Percentiles rank a stretch among this genome's conserved stretches.
Evolutionary conservation across 2,113 vertebrate genomes (phyloP).

Genomic region (Xerus inauris): DNA sequence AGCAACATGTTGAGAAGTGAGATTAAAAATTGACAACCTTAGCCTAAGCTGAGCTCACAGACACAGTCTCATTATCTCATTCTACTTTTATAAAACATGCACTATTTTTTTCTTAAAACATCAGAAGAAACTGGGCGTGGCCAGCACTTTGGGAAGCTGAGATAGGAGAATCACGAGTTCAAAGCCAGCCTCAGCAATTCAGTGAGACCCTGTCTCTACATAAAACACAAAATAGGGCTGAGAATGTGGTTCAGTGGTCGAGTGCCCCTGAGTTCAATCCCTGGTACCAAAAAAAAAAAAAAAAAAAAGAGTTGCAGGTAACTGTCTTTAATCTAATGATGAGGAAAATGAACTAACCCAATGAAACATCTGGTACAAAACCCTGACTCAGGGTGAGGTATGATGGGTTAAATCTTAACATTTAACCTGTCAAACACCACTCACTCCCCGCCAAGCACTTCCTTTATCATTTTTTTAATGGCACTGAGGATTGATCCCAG

Average conservation of each 20-base stretch:
- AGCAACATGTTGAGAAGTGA: neutral
- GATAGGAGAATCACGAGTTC: no score
- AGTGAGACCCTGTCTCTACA: no score
- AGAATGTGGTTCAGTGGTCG: no score
- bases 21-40: neutral
- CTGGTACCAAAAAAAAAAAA: no score
- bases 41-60: neutral
- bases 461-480: neutral
- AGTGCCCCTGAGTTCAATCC: neutral
- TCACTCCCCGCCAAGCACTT: neutral
- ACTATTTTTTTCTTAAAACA: neutral
- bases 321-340: neutral
- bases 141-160: no score
- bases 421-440: neutral
- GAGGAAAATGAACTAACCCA: neutral
- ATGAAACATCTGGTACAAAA: neutral
- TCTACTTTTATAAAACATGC: neutral
- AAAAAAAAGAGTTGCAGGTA: neutral
- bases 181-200: no score
- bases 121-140: no score
- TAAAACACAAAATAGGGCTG: no score
- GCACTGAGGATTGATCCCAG: neutral
- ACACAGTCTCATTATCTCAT: neutral
- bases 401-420: neutral
- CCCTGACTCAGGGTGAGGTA: neutral